These are phyloP conservation scores for Octomys mimax DNA, from an alignment of 2,797 vertebrate genomes.

Conservation along the genomic window DNA sequence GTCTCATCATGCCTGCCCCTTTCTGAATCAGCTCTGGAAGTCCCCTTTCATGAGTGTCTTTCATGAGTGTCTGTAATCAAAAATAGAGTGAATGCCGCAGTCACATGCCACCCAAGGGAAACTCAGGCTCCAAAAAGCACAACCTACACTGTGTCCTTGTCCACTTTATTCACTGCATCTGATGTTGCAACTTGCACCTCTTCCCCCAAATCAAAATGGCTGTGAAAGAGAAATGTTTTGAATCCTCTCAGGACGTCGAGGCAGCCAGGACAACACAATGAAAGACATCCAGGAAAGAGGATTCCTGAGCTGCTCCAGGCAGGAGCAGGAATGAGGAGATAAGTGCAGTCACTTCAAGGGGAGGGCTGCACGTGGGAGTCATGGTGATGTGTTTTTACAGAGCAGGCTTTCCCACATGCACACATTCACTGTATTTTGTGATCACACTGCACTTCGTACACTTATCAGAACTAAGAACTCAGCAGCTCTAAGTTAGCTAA, in stretches of 20 bases:
- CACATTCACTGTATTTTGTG: neutral
- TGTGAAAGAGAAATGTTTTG: neutral
- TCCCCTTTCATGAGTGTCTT: neutral
- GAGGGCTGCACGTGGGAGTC: neutral
- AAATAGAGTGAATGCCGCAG: neutral
- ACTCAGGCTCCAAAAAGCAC: neutral
- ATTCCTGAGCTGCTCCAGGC: neutral
- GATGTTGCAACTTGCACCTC: neutral
- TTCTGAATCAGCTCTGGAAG: neutral
- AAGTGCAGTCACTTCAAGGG: neutral
- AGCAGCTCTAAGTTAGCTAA: neutral
- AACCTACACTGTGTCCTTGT: neutral
- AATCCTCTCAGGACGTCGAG: neutral
- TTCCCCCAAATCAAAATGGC: neutral
- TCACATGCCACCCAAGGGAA: neutral
- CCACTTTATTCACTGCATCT: neutral
- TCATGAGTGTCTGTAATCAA: neutral
- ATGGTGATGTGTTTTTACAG: neutral
- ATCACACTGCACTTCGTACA: neutral
- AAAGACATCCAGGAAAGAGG: neutral
- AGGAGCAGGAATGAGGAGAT: neutral
- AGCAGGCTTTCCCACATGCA: neutral
- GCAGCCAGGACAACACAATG: neutral
- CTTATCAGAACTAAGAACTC: slow-evolving; percentile 44
- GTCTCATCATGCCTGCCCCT: neutral